Base-by-base conservation (phyloP, 1,140 invertebrate genomes). In the Lordiphosa mommai region DNA sequence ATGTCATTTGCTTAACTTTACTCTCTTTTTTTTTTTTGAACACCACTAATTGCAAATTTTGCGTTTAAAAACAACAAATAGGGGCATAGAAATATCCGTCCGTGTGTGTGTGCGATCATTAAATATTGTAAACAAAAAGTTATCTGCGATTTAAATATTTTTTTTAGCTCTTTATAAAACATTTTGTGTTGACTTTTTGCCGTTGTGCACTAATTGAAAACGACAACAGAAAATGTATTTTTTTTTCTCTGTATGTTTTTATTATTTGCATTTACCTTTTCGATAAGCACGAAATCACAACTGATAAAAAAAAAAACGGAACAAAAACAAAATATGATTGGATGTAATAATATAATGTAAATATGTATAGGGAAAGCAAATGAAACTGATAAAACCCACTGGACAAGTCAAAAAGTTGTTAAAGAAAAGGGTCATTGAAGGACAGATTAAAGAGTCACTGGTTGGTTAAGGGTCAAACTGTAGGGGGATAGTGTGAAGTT, bases 231-330 rank as follows among this genome's bases (percentile, higher is more conserved):
- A 43, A 43, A 43, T 43, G 40, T 43, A 27, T 43, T 23, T 43
- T 12, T 43, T 43, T 23, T 43, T 12, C 27, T 13, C 34, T 37
- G 12, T 34, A 34, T 33, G 3, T 36, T 43, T 27, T 43, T 43
- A 43, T 29, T 43, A 43, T 43, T 43, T 43, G 40, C 40, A 43
- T 43, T 43, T 43, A 23, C 40, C 27, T 43, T 29, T 27, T 10
- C 16, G 40, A 43, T 43, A 43, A 43, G 40, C 40, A 43, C 40
- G 40, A 43, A 43, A 43, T 43, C 40, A 43, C 20, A 43, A 43
- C 40, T 43, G 40, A 43, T 43, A 43, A 43, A 41, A 43, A 41
- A 37, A 36, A 36, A 38, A 38, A n/a, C 7, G 0, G 7, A 17
- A 17, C 7, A 9, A 13, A 43, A 41, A 27, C 23, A 5, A 27